phyloP scores from a whole-genome alignment of 1,140 invertebrate genomes.

The Mylabris phalerata region DNA sequence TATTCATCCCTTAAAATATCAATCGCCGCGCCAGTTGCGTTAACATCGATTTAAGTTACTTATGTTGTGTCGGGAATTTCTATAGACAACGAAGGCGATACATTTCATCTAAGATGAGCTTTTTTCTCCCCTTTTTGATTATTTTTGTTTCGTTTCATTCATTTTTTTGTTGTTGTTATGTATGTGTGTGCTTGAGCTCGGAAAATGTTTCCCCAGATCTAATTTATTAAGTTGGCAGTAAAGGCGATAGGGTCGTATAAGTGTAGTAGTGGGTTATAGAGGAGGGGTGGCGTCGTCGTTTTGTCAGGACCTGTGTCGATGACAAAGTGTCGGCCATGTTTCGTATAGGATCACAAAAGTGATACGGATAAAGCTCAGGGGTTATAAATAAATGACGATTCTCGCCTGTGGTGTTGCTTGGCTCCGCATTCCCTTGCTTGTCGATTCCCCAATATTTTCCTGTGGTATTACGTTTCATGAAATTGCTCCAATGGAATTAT shows the following conservation, averaged over 20 bases:
- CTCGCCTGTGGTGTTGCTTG: constrained; percentile 7
- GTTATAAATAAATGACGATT: constrained; percentile 28
- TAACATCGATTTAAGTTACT: too few species aligned
- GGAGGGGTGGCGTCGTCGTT: constrained; percentile 1
- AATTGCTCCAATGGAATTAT: constrained; percentile 14
- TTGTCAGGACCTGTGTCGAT: constrained; percentile 21
- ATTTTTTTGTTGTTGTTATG: too few species aligned
- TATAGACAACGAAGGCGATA: too few species aligned
- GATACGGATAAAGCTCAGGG: constrained; percentile 22
- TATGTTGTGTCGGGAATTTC: too few species aligned
- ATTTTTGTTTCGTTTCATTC: too few species aligned
- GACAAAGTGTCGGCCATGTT: constrained; percentile 26
- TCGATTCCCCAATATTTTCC: not conserved
- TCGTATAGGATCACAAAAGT: constrained; percentile 16
- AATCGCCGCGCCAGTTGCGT: too few species aligned
- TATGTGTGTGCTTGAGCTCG: too few species aligned
- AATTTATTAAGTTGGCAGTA: constrained; percentile 16
- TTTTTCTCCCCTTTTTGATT: too few species aligned
- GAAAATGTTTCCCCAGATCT: constrained; percentile 10
- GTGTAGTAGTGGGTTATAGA: not conserved
- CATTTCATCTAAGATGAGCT: too few species aligned
- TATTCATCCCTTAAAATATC: not conserved
- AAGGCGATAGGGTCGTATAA: not conserved
- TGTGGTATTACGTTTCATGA: constrained; percentile 5
- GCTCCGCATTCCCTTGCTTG: constrained; percentile 1